Conservation (phyloP, 2,888 invertebrate species). For the Athalia cordata region DNA sequence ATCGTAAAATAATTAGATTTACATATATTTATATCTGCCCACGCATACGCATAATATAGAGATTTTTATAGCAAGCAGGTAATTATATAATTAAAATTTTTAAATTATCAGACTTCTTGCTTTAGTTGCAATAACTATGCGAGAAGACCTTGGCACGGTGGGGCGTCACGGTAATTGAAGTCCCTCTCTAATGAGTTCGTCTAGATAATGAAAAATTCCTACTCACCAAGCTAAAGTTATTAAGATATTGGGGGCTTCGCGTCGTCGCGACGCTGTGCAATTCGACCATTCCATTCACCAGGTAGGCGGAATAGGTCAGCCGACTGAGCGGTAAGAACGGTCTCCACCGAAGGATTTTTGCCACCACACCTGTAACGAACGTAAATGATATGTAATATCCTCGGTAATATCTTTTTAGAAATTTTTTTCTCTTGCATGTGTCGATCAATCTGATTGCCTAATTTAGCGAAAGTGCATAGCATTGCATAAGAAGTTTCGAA, state of each 20-base stretch:
- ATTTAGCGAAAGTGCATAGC: conserved; percentile 6
- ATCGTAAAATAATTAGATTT: no score
- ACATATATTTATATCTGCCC: no score
- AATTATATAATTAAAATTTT: not conserved
- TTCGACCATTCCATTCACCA: conserved; percentile 83
- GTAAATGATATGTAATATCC: not conserved
- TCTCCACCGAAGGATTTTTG: conserved; percentile 78
- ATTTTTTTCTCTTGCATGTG: not conserved
- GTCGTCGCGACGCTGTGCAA: conserved; percentile 79
- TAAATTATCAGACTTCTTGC: not conserved
- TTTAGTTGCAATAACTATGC: not conserved
- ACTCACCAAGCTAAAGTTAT: conserved; percentile 79
- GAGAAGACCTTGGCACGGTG: not conserved
- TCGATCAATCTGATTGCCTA: conserved; percentile 52
- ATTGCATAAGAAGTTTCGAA: no score
- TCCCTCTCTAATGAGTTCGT: not conserved
- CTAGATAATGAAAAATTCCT: conserved; percentile 6
- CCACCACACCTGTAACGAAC: conserved; percentile 74
- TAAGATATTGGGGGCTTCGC: conserved; percentile 78
- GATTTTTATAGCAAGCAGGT: not conserved
- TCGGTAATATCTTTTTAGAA: not conserved
- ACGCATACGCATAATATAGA: not conserved
- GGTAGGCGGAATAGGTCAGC: conserved; percentile 83
- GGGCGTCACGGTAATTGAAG: not conserved
- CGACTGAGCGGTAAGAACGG: conserved; percentile 81